Base-by-base conservation (phyloP, 1,140 invertebrate genomes). In the Drosophila mayri region DNA sequence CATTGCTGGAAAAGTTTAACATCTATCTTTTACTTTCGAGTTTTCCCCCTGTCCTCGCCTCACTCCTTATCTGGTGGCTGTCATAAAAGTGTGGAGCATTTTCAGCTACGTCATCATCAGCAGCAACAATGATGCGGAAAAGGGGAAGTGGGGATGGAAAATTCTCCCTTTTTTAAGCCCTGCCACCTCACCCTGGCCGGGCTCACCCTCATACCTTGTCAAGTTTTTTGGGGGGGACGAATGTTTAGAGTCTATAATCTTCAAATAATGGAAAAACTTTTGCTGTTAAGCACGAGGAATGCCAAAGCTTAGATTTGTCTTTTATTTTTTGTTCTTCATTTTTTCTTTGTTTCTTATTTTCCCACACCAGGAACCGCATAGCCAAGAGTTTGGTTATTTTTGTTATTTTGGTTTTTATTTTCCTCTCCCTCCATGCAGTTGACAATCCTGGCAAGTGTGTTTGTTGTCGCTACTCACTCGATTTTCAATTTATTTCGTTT, bases 221-320 rank as follows among this genome's bases (percentile, higher is more conserved):
- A 81, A 71, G 52, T 68, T 73, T 64, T 62, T 30, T 9, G 3
- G 25, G 6, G 20, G 25, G 52, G 54, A 68, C 30, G 66, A 79
- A 87, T 88, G 80, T 91, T 91, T 91, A 88, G 88, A 91, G 83
- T 91, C 83, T 91, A 91, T 91, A 91, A 91, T 91, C 88, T 91
- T 91, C 88, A 91, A 91, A 91, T 91, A 91, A 91, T 91, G 88
- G 88, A 91, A 91, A 91, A 91, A 91, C 84, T 91, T 91, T 91
- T 90, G 83, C 83, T 91, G 87, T 91, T 91, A 91, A 88, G 88
- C 87, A 84, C 84, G 58, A 87, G 82, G 79, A 86, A 90, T 90
- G 85, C 85, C 78, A 79, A 76, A 90, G 85, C 85, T 90, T 90
- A 90, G 85, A 88, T 81, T 86, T 80, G 60, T 79, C 72, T 77